Evolutionary conservation across 2,888 invertebrate genomes (phyloP), one percentile per base, ranked within the genome.

Genomic region (Podabrus alpinus): DNA sequence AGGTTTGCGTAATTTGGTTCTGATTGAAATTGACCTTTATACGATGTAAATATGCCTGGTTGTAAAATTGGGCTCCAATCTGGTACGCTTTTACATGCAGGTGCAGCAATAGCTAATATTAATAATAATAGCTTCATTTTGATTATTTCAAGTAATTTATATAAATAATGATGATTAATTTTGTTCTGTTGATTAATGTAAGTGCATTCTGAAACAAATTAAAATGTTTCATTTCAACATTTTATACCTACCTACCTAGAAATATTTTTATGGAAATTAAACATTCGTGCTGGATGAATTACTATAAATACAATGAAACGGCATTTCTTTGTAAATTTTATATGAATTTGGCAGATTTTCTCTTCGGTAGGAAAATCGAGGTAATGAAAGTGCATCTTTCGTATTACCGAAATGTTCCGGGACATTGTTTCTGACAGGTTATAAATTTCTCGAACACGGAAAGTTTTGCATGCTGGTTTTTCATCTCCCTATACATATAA

Each of bases 51-150:
- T 78, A 81, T 75, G n/a, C 83, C 83, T 59, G 87, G 88, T 1
- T 88, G 87, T 1, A 88, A 79, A n/a, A 90, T 86, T 0, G 90
- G 90, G 62, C 89, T 89, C 90, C 90, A 90, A 66, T 88, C 88
- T 59, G 85, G 86, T 60, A 88, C 88, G 60, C 85, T 83, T 17
- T 86, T 86, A 69, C 84, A 77, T 0, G 83, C 83, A 11, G 83
- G 83, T 76, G 86, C 76, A 61, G 82, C 86, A 45, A 88, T 79
- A 72, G 84, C 83, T 72, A 86, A 72, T 15, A 71, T 25, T 16
- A 73, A 4, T 45, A 72, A 15, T 60, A 77, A 16, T 29, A 59
- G 24, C 45, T 64, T 71, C 79, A 79, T 79, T 66, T 66, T 73
- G 60, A 64, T 21, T 11, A 64, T 13, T 21, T 19, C 15, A 24